These are phyloP conservation scores for Cephalopholis sonnerati DNA, from an alignment of 2,113 vertebrate genomes.

Conservation along the genomic window DNA sequence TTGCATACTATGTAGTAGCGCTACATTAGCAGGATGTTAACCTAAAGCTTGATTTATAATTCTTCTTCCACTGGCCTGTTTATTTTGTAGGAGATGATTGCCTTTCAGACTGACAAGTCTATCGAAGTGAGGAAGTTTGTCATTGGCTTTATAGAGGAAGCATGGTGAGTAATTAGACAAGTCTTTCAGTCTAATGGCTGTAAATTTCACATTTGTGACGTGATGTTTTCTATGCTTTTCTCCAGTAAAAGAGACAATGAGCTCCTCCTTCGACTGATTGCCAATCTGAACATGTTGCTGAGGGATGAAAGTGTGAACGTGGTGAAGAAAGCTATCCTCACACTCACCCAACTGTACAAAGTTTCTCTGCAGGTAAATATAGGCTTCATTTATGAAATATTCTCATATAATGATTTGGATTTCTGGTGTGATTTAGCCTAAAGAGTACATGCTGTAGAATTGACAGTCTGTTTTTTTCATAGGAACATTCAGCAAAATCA, in stretches of 20 bases:
- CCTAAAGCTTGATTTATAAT: neutral
- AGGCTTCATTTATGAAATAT: neutral
- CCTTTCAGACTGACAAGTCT: constrained; percentile 95
- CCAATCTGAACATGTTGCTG: constrained; percentile 95
- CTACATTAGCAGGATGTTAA: neutral
- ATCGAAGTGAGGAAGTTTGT: constrained; percentile 95
- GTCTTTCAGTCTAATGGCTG: neutral
- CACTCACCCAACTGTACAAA: constrained; percentile 95
- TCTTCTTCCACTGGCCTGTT: neutral
- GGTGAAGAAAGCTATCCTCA: constrained; percentile 95
- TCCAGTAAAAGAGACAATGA: constrained; percentile 94
- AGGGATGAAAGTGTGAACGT: constrained; percentile 96
- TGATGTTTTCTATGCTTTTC: neutral
- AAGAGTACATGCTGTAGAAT: neutral
- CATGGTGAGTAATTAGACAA: constrained; percentile 85
- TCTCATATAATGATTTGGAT: neutral
- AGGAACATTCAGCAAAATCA: neutral
- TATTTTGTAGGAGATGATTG: constrained; percentile 90
- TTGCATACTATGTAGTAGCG: neutral
- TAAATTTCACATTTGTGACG: neutral
- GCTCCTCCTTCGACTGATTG: constrained; percentile 91
- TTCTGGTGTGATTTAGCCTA: neutral
- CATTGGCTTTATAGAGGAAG: constrained; percentile 96
- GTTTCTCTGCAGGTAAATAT: constrained; percentile 90
- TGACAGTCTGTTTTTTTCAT: neutral